Evolutionary conservation across 2,797 vertebrate species (phyloP).

Genomic region (Heliangelus exortis): DNA sequence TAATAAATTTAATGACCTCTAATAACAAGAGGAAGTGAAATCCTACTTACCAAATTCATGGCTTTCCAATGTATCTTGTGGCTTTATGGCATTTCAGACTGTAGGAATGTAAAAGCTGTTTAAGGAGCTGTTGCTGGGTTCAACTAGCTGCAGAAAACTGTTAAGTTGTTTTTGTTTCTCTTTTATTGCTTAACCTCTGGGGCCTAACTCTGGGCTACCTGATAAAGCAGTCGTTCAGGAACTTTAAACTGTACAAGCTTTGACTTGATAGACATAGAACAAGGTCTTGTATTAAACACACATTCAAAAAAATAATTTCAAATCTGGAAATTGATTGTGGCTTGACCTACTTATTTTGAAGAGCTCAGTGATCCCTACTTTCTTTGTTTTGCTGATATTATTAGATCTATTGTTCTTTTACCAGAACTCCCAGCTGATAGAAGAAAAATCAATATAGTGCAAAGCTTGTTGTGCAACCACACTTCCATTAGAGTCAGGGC

Average conservation of each 20-base stretch:
- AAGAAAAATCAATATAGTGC: constrained; percentile 54
- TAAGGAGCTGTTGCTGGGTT: constrained; percentile 59
- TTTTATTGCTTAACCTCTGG: constrained; percentile 76
- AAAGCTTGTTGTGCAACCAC: constrained; percentile 9
- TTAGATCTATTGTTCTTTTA: constrained; percentile 55
- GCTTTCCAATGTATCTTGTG: constrained; percentile 69
- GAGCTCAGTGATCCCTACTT: constrained; percentile 7
- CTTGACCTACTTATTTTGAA: constrained; percentile 66
- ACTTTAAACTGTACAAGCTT: constrained; percentile 35
- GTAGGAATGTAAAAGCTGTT: constrained; percentile 62
- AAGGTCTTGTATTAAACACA: constrained; percentile 49
- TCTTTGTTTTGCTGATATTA: constrained; percentile 49
- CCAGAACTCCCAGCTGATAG: constrained; percentile 24
- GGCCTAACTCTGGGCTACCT: constrained; percentile 60
- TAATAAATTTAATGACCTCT: constrained; percentile 74
- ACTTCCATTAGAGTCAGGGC: constrained; percentile 7
- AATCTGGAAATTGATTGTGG: constrained; percentile 69
- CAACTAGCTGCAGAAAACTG: constrained; percentile 68
- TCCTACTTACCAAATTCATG: constrained; percentile 72
- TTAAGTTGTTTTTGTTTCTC: constrained; percentile 74
- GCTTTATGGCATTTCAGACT: constrained; percentile 61
- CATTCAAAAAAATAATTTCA: constrained; percentile 73
- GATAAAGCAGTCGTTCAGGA: constrained; percentile 57
- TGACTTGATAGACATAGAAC: constrained; percentile 47
- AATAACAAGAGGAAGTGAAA: constrained; percentile 75